A percentile compares a stretch with the other conserved stretches of the same genome.
phyloP scores from a whole-genome alignment of 2,888 invertebrate species.

The Erpobdella octoculata region DNA sequence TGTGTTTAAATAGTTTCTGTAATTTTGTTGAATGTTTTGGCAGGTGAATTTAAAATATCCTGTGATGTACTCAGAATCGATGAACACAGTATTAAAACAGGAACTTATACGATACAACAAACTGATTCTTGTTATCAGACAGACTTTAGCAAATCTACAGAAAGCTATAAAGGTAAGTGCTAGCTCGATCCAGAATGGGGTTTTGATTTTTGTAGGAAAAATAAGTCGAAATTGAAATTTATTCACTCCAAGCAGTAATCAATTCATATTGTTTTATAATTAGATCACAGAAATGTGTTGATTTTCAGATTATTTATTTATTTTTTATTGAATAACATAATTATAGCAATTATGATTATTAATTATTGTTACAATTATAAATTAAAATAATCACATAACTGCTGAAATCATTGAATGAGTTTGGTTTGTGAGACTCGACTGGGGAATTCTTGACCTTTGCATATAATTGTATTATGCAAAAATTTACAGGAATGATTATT shows the following conservation, averaged over 20 bases:
- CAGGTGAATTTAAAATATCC: constrained; percentile 52
- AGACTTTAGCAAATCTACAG: constrained; percentile 47
- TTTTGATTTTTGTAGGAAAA: too few species aligned
- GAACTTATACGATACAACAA: constrained; percentile 52
- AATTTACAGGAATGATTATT: not conserved
- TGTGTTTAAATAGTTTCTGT: not conserved
- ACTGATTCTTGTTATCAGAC: constrained; percentile 47
- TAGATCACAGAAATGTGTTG: not conserved
- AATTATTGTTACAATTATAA: too few species aligned
- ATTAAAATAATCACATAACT: too few species aligned
- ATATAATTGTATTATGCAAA: too few species aligned
- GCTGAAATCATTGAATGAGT: not conserved
- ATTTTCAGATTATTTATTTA: not conserved
- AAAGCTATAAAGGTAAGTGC: constrained; percentile 48
- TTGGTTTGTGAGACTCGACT: too few species aligned
- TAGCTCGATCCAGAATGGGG: too few species aligned
- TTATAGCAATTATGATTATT: not conserved
- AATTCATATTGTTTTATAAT: not conserved
- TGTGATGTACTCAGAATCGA: constrained; percentile 50
- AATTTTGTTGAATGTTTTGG: not conserved
- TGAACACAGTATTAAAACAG: constrained; percentile 53
- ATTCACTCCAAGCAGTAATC: not conserved
- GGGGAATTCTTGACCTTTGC: too few species aligned
- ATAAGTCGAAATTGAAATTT: too few species aligned
- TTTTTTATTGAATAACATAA: not conserved